These are phyloP conservation scores for Poecilobothrus nobilitatus DNA, from an alignment of 2,888 invertebrate genomes.

Conservation along the genomic window DNA sequence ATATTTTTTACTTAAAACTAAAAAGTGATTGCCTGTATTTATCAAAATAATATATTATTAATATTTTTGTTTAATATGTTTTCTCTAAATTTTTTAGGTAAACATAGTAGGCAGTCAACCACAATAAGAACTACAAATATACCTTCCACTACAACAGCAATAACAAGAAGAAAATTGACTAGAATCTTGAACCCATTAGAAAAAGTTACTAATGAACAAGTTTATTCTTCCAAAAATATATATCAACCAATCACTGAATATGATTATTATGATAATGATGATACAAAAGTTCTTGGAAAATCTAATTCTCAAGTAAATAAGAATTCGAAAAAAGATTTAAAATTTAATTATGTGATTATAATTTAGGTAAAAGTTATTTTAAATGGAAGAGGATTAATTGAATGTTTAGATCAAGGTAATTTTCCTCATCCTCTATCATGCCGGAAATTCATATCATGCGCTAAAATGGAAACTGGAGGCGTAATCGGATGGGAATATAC, in stretches of 20 bases:
- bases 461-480: slow-evolving; percentile 67
- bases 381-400: slow-evolving; percentile 63
- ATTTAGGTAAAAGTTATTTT: slow-evolving; percentile 47
- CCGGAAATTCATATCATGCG: slow-evolving; percentile 86
- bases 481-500: slow-evolving; percentile 82
- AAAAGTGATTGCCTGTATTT: too few species aligned
- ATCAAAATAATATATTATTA: too few species aligned
- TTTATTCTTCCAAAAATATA: slow-evolving; percentile 27
- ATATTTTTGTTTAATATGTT: too few species aligned
- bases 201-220: slow-evolving; percentile 30
- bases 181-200: slow-evolving; percentile 32
- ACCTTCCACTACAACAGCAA: too few species aligned
- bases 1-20: too few species aligned
- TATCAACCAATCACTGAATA: slow-evolving; percentile 48
- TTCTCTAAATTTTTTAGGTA: too few species aligned
- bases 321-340: not conserved
- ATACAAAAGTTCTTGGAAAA: slow-evolving; percentile 49
- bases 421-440: slow-evolving; percentile 87
- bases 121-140: too few species aligned
- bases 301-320: slow-evolving; percentile 46
- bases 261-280: slow-evolving; percentile 63
- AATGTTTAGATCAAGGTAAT: slow-evolving; percentile 81
- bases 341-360: not conserved
- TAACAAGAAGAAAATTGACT: too few species aligned
- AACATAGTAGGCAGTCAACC: too few species aligned